Evolutionary conservation across 2,888 invertebrate genomes (phyloP).

Genomic region (Caenorhabditis sp.): DNA sequence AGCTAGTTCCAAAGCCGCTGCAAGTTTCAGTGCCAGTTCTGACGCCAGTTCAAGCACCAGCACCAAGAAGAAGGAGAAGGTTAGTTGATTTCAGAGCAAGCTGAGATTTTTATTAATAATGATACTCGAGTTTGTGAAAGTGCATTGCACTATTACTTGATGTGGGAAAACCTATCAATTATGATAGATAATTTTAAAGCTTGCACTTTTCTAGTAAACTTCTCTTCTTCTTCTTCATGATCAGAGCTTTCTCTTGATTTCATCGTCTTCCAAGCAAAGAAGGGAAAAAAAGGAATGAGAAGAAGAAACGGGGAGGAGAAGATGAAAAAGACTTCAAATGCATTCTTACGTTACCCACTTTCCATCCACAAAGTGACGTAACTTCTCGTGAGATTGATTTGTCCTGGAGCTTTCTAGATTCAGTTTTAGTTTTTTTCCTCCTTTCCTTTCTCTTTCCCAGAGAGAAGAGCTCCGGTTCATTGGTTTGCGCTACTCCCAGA

Average conservation of each 20-base stretch:
- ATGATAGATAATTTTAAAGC: neutral
- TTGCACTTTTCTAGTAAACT: no score
- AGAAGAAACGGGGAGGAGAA: neutral
- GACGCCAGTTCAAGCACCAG: no score
- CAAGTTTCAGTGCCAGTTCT: no score
- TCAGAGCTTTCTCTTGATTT: no score
- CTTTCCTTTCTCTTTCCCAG: neutral
- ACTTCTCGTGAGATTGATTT: constrained; percentile 35
- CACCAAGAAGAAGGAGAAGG: no score
- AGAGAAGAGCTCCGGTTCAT: constrained; percentile 14
- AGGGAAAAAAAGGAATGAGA: no score
- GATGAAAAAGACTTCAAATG: constrained; percentile 12
- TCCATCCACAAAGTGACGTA: constrained; percentile 23
- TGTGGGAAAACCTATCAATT: constrained; percentile 11
- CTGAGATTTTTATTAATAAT: no score
- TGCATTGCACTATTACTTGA: neutral
- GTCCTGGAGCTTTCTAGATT: constrained; percentile 21
- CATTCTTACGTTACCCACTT: constrained; percentile 23
- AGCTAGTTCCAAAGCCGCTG: no score
- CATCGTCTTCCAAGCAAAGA: no score
- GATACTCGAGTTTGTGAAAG: neutral
- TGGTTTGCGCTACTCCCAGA: constrained; percentile 7
- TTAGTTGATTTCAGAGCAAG: no score
- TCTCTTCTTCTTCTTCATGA: no score
- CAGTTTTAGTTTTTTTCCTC: constrained; percentile 22